Percentiles rank a stretch among this genome's conserved stretches.
Conservation (phyloP, 2,113 vertebrate genomes). For the Sinocyclocheilus rhinocerous region DNA sequence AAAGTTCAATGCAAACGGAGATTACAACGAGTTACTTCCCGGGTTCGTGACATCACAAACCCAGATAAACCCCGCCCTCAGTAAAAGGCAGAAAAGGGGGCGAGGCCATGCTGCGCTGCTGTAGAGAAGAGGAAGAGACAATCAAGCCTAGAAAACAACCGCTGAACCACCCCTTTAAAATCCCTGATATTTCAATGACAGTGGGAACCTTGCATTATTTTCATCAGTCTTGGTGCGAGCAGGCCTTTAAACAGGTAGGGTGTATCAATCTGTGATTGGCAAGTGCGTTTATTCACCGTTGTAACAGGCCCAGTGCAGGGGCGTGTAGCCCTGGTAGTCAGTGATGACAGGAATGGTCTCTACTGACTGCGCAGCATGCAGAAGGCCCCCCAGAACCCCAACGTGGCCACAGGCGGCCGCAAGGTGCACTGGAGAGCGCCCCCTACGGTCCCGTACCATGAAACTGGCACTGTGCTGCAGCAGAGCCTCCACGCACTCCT, state of each 20-base stretch:
- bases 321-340: constrained; percentile 96
- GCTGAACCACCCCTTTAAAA: no score
- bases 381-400: constrained; percentile 90
- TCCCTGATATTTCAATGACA: no score
- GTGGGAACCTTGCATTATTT: background rate
- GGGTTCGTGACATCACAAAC: no score
- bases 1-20: no score
- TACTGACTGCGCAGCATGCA: constrained; percentile 86
- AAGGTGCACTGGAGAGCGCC: constrained; percentile 91
- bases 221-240: background rate
- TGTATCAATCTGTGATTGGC: background rate
- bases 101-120: no score
- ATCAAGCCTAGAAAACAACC: no score
- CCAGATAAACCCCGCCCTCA: no score
- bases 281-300: constrained; percentile 81
- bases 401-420: constrained; percentile 94
- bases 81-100: no score
- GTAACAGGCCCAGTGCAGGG: constrained; percentile 98
- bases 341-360: constrained; percentile 85
- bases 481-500: constrained; percentile 94
- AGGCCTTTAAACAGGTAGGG: background rate
- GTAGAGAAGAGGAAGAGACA: no score
- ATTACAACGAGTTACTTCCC: no score
- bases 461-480: constrained; percentile 94
- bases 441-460: constrained; percentile 86